Evolutionary conservation across 2,888 invertebrate genomes (phyloP), one percentile per base, ranked within the genome.

Genomic region (Tipula confusa): DNA sequence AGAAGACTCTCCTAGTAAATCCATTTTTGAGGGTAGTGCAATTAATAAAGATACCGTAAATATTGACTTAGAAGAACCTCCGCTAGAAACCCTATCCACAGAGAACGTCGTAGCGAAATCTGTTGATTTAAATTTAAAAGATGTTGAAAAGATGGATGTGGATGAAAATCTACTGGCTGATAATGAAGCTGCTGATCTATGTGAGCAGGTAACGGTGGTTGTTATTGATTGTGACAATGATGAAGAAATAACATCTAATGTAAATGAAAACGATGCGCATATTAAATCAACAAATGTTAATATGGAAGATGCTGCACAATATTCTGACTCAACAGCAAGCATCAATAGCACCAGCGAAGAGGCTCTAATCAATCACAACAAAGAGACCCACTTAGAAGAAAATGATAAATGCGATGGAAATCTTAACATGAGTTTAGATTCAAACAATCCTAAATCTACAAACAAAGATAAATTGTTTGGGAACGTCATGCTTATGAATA

Each of bases 401-500:
- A 18, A 18, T 9, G 33, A 82, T 36, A 82, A 82, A 18, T 82
- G 31, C 24, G 18, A 33, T 7, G 33, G 11, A 0, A 31, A n/a
- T 15, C 1, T 18, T 18, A 82, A 82, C 36, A 6, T 36, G n/a
- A 31, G 31, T 31, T n/a, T 31, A 15, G 31, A 24, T 64, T 4
- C 15, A 1, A 15, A 80, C n/a, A 29, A n/a, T n/a, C 4, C 80
- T 7, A 80, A 80, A 24, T 2, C 15, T 80, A n/a, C 15, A 1
- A 80, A 15, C 13, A 82, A 82, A 3, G 82, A 82, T 13, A 82
- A 82, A 18, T 33, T 82, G 11, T 82, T 82, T 82, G 29, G 31
- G 0, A 82, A 36, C n/a, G 82, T 82, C 11, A 33, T 82, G 33
- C 18, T 82, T 18, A 82, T 82, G 82, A 83, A 43, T 48, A 86